Evolutionary conservation across 2,113 vertebrate genomes (phyloP), one percentile per base, ranked within the genome.

Genomic region (Nothocercus nigrocapillus): DNA sequence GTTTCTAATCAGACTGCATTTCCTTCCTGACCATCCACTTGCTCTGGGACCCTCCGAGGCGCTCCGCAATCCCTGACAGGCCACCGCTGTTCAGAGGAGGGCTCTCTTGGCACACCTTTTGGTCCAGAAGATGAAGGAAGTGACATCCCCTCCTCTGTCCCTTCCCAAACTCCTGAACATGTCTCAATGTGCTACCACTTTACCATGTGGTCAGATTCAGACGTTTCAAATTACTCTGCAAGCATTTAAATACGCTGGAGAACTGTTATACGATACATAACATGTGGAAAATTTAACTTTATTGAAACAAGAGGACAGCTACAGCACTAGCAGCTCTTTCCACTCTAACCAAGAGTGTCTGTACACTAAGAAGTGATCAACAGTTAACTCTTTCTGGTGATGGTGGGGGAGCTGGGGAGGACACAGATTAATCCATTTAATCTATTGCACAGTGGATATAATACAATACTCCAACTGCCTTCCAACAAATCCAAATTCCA

Each of bases 201-300:
- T 13, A 92, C 34, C 90, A 38, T 5, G 1, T 45, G 30, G 38
- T 77, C 49, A 89, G 58, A 84, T 61, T 72, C 58, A 92, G 69
- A 68, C 77, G 76, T 82, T 93, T 95, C 88, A 24, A 93, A 88
- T 92, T 92, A 92, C 75, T 90, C 61, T 53, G 45, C 44, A 84
- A 94, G 64, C 15, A 70, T 82, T 94, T 93, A 91, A 34, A 73
- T 51, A 82, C 70, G 36, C 68, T 9, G 25, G 59, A 70, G 66
- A 88, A 85, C 56, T 45, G 62, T 51, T 79, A 92, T 53, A 78
- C 67, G 68, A 95, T 73, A 92, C 7, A 36, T 15, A 82, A 61
- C 0, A 5, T 59, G 34, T 76, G 68, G 62, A 86, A 93, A 91
- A 88, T 61, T 56, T 45, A 63, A 80, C 32, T 85, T 75, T 1